Conservation (phyloP, 2,113 vertebrate species). For the Microcebus griseorufus region DNA sequence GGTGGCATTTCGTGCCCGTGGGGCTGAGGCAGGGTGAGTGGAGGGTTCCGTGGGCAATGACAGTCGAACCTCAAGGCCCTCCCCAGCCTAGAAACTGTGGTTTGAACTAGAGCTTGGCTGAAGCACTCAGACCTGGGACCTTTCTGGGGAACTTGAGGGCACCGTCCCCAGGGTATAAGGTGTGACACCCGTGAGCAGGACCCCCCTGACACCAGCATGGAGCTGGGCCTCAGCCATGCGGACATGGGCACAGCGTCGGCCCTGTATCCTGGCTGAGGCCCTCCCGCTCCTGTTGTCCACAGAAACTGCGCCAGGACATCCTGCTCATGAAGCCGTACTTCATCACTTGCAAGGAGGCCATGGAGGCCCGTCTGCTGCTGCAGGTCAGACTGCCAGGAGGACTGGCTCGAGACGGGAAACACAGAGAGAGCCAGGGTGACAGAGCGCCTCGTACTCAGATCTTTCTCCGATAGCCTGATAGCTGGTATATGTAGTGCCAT, state of each 20-base stretch:
- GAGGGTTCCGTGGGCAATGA: not conserved
- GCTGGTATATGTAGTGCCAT: rapidly evolving
- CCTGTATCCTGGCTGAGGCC: not conserved
- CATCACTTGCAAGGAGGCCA: slow-evolving; percentile 97
- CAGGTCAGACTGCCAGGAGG: slow-evolving; percentile 86
- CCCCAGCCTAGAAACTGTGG: not conserved
- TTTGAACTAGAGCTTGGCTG: not conserved
- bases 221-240: not conserved
- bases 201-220: not conserved
- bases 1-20: too few species aligned
- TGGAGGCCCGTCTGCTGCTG: slow-evolving; percentile 95
- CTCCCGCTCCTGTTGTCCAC: not conserved
- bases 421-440: not conserved
- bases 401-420: not conserved
- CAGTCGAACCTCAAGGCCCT: not conserved
- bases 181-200: not conserved
- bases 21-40: too few species aligned
- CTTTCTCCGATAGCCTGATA: too few species aligned
- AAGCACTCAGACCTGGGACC: not conserved
- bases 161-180: not conserved
- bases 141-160: not conserved
- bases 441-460: rapidly evolving
- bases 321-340: slow-evolving; percentile 99
- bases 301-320: slow-evolving; percentile 99
- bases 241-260: rapidly evolving